A percentile compares a stretch with the other conserved stretches of the same genome.
Conservation (phyloP, 2,888 invertebrate genomes). For the Polydrusus pterygomalis region DNA sequence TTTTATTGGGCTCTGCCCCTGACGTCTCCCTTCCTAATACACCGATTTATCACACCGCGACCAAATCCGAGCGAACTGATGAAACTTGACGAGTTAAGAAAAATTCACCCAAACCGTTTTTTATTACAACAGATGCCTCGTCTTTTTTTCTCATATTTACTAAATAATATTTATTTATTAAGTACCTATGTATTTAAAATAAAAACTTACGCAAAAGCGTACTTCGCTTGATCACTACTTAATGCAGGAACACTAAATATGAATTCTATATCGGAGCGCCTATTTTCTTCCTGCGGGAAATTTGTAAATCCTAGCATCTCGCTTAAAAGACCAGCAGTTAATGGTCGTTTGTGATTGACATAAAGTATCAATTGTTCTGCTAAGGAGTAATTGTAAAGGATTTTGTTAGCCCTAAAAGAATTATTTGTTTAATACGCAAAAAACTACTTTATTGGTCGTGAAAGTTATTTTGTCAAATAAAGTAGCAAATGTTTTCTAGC, state of each 20-base stretch:
- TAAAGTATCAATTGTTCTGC: neutral
- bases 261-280: neutral
- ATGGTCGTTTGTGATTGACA: neutral
- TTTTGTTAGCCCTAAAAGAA: neutral
- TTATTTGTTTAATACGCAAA: neutral
- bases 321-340: neutral
- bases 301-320: slow-evolving; percentile 5
- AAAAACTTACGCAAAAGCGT: neutral
- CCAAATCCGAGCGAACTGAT: too few relatives aligned
- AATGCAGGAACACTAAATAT: neutral
- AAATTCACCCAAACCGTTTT: too few relatives aligned
- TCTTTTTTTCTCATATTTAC: neutral
- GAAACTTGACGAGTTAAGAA: too few relatives aligned
- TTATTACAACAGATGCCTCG: too few relatives aligned
- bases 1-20: too few relatives aligned
- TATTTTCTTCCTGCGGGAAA: neutral
- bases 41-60: too few relatives aligned
- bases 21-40: too few relatives aligned
- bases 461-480: too few relatives aligned
- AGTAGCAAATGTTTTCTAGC: too few relatives aligned
- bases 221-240: neutral
- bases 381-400: neutral
- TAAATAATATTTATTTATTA: too few relatives aligned
- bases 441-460: too few relatives aligned
- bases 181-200: neutral